Conservation (phyloP, 2,797 vertebrate species). For the Tinamus major region DNA sequence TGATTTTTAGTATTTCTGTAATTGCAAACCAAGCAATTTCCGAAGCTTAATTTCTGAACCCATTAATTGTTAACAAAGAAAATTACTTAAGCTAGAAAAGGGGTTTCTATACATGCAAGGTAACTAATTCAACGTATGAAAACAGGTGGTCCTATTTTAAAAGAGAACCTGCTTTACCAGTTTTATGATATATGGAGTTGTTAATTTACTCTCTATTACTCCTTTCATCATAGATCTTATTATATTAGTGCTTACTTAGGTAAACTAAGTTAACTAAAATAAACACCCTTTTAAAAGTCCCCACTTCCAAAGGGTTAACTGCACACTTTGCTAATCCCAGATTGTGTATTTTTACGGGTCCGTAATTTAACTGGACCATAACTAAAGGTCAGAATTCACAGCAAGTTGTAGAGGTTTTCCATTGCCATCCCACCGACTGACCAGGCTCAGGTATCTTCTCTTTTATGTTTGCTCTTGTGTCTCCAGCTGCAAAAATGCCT, state of each 20-base stretch:
- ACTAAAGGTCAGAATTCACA: not conserved
- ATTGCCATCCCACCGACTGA: not conserved
- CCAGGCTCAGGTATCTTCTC: rapidly evolving
- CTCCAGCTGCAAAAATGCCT: not conserved
- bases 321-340: not conserved
- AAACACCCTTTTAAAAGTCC: not conserved
- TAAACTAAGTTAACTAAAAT: not conserved
- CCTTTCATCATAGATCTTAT: not conserved
- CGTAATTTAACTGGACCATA: not conserved
- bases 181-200: not conserved
- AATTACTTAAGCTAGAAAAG: not conserved
- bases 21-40: not conserved
- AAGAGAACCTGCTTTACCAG: not conserved
- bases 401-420: not conserved
- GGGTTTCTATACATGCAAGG: not conserved
- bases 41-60: not conserved
- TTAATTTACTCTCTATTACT: constrained; percentile 4
- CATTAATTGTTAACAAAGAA: not conserved
- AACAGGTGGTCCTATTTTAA: not conserved
- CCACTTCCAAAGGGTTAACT: constrained; percentile 38
- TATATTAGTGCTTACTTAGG: not conserved
- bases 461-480: not conserved
- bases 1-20: not conserved
- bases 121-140: not conserved
- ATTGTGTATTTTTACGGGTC: not conserved